Evolutionary conservation across 2,888 invertebrate species (phyloP).

Genomic region (Coenonympha glycerion): DNA sequence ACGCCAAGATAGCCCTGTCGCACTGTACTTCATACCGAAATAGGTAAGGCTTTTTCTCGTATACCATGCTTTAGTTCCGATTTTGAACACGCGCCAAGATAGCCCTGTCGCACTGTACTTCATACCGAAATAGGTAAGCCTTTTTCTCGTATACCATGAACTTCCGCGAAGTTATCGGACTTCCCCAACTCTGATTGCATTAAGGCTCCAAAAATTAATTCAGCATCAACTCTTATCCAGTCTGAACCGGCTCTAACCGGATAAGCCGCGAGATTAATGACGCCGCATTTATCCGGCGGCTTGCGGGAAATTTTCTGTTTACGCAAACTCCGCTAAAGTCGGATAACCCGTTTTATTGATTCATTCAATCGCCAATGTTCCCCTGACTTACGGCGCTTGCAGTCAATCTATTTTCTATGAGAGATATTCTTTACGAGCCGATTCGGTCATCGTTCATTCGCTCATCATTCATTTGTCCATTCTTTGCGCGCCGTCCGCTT

Average conservation of each 20-base stretch:
- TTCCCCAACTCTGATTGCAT: too few species aligned
- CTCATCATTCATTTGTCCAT: too few species aligned
- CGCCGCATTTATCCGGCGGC: slow-evolving; percentile 23
- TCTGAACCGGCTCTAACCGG: slow-evolving; percentile 17
- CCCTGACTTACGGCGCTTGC: slow-evolving; percentile 12
- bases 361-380: slow-evolving; percentile 6
- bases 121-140: too few species aligned
- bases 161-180: too few species aligned
- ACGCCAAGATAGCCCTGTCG: too few species aligned
- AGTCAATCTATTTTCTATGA: neutral
- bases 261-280: slow-evolving; percentile 24
- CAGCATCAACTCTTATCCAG: neutral
- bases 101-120: too few species aligned
- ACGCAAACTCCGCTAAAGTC: slow-evolving; percentile 20
- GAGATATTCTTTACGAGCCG: neutral
- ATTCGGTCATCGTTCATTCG: too few species aligned
- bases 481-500: slow-evolving; percentile 20
- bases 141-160: too few species aligned
- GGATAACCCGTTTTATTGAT: slow-evolving; percentile 20
- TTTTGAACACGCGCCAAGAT: too few species aligned
- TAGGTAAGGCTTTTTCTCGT: too few species aligned
- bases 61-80: too few species aligned
- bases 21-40: too few species aligned
- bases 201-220: neutral
- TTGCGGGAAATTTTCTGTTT: slow-evolving; percentile 23